Evolutionary conservation across 1,140 invertebrate genomes (phyloP).

Genomic region (Magallana ariakensis): DNA sequence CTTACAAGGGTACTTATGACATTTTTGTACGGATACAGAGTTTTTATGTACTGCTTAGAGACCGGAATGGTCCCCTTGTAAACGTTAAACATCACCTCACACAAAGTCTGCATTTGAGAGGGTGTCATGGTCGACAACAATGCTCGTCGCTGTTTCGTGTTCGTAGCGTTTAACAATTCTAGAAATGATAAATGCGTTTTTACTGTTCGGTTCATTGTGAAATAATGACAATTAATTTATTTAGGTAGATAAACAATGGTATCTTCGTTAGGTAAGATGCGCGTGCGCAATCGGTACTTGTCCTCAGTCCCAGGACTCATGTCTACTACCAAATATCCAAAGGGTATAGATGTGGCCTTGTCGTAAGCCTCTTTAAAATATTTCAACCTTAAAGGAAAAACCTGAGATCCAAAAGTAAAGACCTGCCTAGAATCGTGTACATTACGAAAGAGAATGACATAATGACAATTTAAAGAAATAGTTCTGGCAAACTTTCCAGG

Average conservation of each 20-base stretch:
- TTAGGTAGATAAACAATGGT: not conserved
- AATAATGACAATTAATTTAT: not conserved
- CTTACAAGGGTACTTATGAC: not conserved
- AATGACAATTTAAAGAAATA: conserved; percentile 46
- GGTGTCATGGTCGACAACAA: conserved; percentile 25
- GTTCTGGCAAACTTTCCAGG: conserved; percentile 45
- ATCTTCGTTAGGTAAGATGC: conserved; percentile 45
- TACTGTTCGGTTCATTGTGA: conserved; percentile 32
- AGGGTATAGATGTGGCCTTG: conserved; percentile 24
- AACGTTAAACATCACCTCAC: conserved; percentile 44
- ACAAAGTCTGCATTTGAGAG: conserved; percentile 38
- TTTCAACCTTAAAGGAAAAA: conserved; percentile 41
- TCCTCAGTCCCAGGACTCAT: conserved; percentile 20
- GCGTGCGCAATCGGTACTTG: conserved; percentile 38
- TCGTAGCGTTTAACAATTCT: not conserved
- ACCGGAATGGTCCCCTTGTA: conserved; percentile 34
- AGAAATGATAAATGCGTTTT: conserved; percentile 39
- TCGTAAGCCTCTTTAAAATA: conserved; percentile 50
- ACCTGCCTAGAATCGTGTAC: conserved; percentile 45
- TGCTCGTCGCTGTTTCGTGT: conserved; percentile 15
- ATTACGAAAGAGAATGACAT: conserved; percentile 48
- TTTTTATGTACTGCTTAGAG: conserved; percentile 6
- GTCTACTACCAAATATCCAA: conserved; percentile 51
- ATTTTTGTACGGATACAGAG: conserved; percentile 18
- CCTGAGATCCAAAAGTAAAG: conserved; percentile 42